phyloP scores from a whole-genome alignment of 2,888 invertebrate genomes.

The Nomada flava region DNA sequence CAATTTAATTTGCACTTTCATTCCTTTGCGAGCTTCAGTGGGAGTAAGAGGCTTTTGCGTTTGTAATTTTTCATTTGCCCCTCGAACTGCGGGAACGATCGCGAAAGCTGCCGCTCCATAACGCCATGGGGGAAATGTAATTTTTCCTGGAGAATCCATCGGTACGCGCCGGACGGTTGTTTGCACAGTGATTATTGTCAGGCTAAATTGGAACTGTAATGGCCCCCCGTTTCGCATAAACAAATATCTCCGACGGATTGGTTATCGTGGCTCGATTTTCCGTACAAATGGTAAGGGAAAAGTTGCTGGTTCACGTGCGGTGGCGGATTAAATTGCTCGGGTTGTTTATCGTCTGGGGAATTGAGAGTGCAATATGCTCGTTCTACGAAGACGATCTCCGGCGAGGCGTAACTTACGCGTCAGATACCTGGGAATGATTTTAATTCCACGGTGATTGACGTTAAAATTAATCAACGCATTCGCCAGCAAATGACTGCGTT shows the following conservation, averaged over 20 bases:
- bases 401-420: no score
- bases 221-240: not conserved
- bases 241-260: not conserved
- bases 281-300: no score
- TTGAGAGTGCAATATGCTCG: no score
- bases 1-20: conserved; percentile 56
- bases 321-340: no score
- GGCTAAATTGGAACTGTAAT: conserved; percentile 6
- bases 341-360: no score
- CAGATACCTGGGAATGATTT: no score
- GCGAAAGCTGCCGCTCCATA: not conserved
- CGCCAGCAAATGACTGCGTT: no score
- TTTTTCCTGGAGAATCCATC: not conserved
- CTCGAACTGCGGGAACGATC: not conserved
- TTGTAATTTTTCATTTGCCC: conserved; percentile 25
- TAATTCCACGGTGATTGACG: no score
- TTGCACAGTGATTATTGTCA: not conserved
- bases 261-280: no score
- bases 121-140: not conserved
- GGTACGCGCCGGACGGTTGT: not conserved
- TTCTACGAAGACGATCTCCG: no score
- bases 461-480: no score
- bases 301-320: no score
- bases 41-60: conserved; percentile 26
- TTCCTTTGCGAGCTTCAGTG: not conserved